phyloP scores from a whole-genome alignment of 2,797 vertebrate species.

The Oophaga sylvatica region DNA sequence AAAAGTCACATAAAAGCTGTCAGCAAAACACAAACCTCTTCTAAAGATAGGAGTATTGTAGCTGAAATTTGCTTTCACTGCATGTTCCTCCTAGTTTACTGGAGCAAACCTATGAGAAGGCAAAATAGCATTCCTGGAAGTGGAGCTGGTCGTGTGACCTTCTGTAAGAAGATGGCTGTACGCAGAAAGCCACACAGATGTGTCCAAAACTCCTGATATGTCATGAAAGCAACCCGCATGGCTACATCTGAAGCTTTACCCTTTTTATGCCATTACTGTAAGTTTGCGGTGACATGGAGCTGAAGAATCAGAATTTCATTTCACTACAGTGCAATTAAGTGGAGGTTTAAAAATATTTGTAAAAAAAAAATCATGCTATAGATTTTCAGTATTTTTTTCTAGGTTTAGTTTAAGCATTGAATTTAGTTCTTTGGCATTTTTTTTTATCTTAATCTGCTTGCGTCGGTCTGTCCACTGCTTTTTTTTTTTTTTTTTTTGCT shows the following conservation, averaged over 20 bases:
- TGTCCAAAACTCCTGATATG: constrained; percentile 1
- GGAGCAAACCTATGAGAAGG: constrained; percentile 19
- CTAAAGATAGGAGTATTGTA: constrained; percentile 8
- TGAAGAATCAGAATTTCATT: background rate
- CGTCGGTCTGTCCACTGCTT: no score
- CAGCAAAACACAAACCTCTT: constrained; percentile 9
- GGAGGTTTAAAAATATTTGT: background rate
- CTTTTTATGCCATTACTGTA: background rate
- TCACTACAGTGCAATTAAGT: background rate
- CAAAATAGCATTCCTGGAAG: constrained; percentile 57
- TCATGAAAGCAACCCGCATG: background rate
- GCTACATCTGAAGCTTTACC: background rate
- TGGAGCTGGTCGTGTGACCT: constrained; percentile 39
- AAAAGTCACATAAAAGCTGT: background rate
- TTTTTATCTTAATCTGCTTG: no score
- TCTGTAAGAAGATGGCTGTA: constrained; percentile 38
- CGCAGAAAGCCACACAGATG: constrained; percentile 48
- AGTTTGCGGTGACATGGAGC: background rate
- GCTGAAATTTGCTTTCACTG: constrained; percentile 37
- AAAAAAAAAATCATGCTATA: background rate
- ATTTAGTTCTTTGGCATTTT: background rate
- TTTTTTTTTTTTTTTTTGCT: no score
- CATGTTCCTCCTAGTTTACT: constrained; percentile 33
- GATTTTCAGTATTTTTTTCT: background rate
- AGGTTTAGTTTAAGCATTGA: background rate